Evolutionary conservation across 1,140 invertebrate species (phyloP).

Genomic region (Conus ventricosus): DNA sequence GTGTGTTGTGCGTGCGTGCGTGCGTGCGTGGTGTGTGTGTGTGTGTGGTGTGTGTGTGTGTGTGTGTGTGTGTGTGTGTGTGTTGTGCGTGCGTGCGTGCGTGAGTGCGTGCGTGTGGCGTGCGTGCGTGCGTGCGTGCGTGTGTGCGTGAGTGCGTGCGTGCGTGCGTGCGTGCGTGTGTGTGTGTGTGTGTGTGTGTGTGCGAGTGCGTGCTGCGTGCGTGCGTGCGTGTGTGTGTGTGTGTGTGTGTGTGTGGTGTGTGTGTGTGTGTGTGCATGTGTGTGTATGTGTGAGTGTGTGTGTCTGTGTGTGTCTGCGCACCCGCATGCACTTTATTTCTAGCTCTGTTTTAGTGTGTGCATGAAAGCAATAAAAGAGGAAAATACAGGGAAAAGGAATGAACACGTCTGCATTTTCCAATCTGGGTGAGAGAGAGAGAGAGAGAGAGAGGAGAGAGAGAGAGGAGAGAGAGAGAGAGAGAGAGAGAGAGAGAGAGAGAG

Average conservation of each 20-base stretch:
- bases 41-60: too few species aligned
- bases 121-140: background rate
- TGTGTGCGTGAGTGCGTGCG: background rate
- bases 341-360: background rate
- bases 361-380: background rate
- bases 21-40: too few species aligned
- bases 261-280: background rate
- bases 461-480: too few species aligned
- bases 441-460: too few species aligned
- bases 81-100: too few species aligned
- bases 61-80: too few species aligned
- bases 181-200: slow-evolving; percentile 5
- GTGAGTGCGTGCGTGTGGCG: background rate
- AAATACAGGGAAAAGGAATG: too few species aligned
- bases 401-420: too few species aligned
- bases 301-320: background rate
- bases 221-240: background rate
- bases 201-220: background rate
- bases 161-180: background rate
- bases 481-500: too few species aligned
- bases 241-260: background rate
- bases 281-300: background rate
- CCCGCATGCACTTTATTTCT: background rate
- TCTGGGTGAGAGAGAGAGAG: too few species aligned
- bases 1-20: too few species aligned